Percentiles rank a stretch among this genome's conserved stretches.
phyloP scores from a whole-genome alignment of 92 coral and sea anemone genomes.

The Pocillopora meandrina region DNA sequence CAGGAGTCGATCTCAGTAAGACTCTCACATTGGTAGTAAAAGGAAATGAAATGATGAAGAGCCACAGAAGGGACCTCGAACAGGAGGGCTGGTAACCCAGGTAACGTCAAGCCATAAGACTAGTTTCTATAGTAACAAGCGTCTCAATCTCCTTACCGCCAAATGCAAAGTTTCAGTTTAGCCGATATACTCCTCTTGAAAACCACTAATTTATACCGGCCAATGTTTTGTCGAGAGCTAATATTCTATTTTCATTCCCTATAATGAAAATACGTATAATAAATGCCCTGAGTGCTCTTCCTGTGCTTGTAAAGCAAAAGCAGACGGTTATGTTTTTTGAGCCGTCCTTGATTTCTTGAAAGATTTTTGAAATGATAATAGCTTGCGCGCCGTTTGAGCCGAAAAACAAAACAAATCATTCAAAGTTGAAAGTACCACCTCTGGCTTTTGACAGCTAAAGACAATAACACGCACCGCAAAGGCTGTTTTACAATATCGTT shows the following conservation, averaged over 20 bases:
- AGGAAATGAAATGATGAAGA: slow-evolving; percentile 74
- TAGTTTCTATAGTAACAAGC: slow-evolving; percentile 75
- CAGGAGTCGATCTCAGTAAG: slow-evolving; percentile 44
- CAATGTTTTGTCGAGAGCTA: slow-evolving; percentile 41
- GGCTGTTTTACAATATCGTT: slow-evolving; percentile 19
- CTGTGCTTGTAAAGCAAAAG: background rate
- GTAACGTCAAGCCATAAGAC: slow-evolving; percentile 84
- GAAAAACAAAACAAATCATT: slow-evolving; percentile 12
- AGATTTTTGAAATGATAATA: background rate
- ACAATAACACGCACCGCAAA: slow-evolving; percentile 15
- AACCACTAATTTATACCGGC: slow-evolving; percentile 45
- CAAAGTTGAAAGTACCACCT: slow-evolving; percentile 23
- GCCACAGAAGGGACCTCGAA: slow-evolving; percentile 44
- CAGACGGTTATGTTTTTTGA: slow-evolving; percentile 20
- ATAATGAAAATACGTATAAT: background rate
- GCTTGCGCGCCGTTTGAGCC: background rate
- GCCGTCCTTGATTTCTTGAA: background rate
- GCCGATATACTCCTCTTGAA: slow-evolving; percentile 22
- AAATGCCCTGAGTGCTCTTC: slow-evolving; percentile 15
- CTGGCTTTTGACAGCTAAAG: slow-evolving; percentile 22
- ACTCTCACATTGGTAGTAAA: slow-evolving; percentile 68
- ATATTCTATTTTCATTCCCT: slow-evolving; percentile 36
- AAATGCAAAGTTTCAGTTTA: slow-evolving; percentile 69
- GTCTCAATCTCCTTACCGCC: slow-evolving; percentile 81
- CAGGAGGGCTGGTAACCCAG: slow-evolving; percentile 74